Evolutionary conservation across 53 echinoderm and acorn worm genomes (phyloP).

Genomic region (Temnopleurus reevesii): DNA sequence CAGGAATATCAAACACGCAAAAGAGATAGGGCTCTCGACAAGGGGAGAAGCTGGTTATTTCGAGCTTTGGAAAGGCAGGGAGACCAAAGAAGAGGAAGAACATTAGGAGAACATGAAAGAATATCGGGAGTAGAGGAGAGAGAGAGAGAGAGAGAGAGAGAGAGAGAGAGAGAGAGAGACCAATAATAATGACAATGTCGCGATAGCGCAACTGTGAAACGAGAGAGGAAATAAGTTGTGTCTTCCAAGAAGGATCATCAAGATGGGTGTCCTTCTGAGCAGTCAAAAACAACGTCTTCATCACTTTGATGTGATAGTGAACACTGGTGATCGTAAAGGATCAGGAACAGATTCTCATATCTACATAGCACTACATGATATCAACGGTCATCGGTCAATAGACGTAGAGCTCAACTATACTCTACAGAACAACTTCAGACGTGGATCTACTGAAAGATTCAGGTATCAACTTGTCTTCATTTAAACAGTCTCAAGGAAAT

Average conservation of each 20-base stretch:
- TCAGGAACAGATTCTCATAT: conserved; percentile 66
- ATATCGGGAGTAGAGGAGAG: no score
- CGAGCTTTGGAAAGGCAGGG: no score
- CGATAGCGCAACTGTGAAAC: background rate
- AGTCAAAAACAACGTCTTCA: background rate
- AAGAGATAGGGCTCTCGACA: no score
- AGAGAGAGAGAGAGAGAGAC: background rate
- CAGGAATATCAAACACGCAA: no score
- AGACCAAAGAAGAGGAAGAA: no score
- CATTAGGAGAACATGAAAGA: no score
- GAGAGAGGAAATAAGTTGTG: background rate
- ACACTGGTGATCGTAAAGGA: conserved; percentile 67
- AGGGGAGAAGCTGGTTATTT: no score
- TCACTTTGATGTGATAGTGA: conserved; percentile 57
- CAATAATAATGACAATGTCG: background rate
- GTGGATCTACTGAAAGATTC: background rate
- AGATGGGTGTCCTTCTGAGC: background rate
- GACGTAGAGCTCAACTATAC: conserved; percentile 62
- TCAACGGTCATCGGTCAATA: conserved; percentile 19
- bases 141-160: background rate
- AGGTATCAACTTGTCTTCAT: no score
- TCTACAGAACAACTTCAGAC: conserved; percentile 43
- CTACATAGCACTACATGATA: conserved; percentile 58
- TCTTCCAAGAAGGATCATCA: no score
- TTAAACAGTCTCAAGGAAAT: no score